A percentile compares a stretch with the other conserved stretches of the same genome.
Conservation (phyloP, 2,888 invertebrate species). For the Glyphotaelius pellucidus region DNA sequence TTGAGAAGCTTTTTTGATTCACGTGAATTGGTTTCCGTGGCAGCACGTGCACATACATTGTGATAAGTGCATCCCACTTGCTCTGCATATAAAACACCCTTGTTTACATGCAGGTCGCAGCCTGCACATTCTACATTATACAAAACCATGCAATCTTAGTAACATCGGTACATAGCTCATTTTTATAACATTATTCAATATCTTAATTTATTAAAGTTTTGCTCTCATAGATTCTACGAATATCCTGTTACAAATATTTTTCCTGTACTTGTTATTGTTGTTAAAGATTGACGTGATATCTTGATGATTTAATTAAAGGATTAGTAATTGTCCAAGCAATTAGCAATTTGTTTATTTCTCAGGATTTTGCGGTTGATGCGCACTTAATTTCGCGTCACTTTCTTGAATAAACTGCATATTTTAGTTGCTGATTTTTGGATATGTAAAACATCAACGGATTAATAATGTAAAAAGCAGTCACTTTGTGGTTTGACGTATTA, state of each 20-base stretch:
- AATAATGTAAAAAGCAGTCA: no score
- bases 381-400: neutral
- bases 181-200: neutral
- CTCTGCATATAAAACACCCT: neutral
- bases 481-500: no score
- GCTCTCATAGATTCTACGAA: neutral
- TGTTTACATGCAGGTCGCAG: neutral
- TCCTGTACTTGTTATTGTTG: no score
- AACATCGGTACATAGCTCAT: neutral
- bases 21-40: neutral
- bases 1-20: neutral
- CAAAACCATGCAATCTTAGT: neutral
- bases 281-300: neutral
- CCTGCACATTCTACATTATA: neutral
- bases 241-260: neutral
- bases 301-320: neutral
- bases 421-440: no score
- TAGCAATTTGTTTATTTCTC: neutral
- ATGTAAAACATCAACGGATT: no score
- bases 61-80: neutral
- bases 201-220: neutral
- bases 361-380: neutral
- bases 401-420: neutral
- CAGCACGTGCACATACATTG: neutral
- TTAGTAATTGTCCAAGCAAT: no score